These are phyloP conservation scores for rat (Rattus norvegicus) DNA, from an alignment of 2,113 vertebrate species.

Conservation along the genomic window DNA sequence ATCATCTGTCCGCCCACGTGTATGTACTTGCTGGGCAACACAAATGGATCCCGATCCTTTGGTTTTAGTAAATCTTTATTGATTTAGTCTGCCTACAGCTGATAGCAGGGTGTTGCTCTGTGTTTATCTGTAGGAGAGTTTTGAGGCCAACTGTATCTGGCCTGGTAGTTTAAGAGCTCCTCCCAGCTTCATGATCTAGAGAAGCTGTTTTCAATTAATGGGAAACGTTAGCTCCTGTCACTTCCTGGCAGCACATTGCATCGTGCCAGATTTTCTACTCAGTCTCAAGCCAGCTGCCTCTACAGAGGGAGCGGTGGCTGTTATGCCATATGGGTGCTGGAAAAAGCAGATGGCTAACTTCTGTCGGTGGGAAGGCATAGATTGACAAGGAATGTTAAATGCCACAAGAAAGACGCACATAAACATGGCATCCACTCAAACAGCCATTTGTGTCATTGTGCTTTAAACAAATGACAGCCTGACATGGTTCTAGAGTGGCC, in stretches of 20 bases:
- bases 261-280: conserved; percentile 13
- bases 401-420: neutral
- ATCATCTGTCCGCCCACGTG: neutral
- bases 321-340: neutral
- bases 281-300: neutral
- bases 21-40: neutral
- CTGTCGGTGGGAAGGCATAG: neutral
- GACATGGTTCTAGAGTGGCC: neutral
- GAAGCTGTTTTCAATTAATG: neutral
- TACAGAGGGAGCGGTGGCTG: neutral
- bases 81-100: neutral
- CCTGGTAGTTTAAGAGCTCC: neutral
- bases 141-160: neutral
- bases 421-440: neutral
- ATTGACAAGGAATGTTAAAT: neutral
- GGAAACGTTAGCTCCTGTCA: neutral
- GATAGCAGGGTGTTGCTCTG: neutral
- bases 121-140: neutral
- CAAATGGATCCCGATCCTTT: neutral
- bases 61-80: neutral
- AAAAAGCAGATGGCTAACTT: neutral
- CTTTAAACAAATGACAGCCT: conserved; percentile 1
- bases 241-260: neutral
- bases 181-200: neutral
- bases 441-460: neutral